phyloP scores from a whole-genome alignment of 2,888 invertebrate genomes.

The Drosophila robusta region DNA sequence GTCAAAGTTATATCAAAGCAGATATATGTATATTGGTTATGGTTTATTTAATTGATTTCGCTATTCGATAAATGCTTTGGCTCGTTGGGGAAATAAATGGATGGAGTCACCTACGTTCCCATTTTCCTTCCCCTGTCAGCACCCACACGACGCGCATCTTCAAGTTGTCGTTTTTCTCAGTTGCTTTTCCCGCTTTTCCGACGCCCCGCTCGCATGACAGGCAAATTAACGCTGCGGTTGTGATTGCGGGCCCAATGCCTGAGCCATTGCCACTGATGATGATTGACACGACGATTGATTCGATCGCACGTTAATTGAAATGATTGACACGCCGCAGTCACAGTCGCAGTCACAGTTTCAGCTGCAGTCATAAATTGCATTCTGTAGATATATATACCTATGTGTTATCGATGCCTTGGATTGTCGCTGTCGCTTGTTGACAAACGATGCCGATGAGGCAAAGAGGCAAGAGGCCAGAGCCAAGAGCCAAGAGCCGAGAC shows the following conservation, averaged over 20 bases:
- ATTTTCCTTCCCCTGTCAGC: background rate
- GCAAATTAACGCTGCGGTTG: slow-evolving; percentile 73
- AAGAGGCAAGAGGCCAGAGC: background rate
- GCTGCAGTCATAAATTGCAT: slow-evolving; percentile 26
- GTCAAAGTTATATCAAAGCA: too few relatives aligned
- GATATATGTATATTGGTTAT: too few relatives aligned
- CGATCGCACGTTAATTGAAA: slow-evolving; percentile 78
- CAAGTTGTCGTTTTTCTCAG: background rate
- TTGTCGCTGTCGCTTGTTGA: slow-evolving; percentile 25
- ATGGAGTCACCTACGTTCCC: background rate
- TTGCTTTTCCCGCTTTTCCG: background rate
- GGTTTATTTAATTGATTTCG: too few relatives aligned
- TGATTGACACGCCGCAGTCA: slow-evolving; percentile 66
- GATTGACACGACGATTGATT: slow-evolving; percentile 78
- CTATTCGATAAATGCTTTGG: background rate
- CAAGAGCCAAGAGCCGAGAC: background rate
- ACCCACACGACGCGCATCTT: too few relatives aligned
- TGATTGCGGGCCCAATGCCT: slow-evolving; percentile 33
- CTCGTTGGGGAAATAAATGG: background rate
- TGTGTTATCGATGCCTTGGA: slow-evolving; percentile 3
- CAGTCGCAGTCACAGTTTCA: slow-evolving; percentile 12
- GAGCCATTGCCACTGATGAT: slow-evolving; percentile 57
- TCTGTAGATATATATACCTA: slow-evolving; percentile 14
- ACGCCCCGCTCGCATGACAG: slow-evolving; percentile 44
- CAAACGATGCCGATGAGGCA: slow-evolving; percentile 44